Conservation (phyloP, 2,113 vertebrate genomes). For the Brienomyrus brachyistius region DNA sequence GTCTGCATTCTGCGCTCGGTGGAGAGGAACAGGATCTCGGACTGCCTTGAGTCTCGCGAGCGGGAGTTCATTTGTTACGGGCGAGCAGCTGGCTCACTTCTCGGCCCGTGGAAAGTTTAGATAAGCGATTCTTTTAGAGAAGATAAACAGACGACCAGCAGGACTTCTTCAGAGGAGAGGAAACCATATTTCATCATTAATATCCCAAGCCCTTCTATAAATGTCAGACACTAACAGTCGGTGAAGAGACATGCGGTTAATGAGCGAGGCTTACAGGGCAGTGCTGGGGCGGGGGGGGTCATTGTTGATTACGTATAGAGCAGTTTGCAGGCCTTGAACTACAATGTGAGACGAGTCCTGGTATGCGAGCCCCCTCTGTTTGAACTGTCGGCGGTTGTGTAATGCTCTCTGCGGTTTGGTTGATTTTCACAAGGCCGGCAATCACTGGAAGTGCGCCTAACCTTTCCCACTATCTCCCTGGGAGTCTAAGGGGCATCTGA, state of each 20-base stretch:
- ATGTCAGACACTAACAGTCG: background rate
- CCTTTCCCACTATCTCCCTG: background rate
- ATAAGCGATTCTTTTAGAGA: constrained; percentile 12
- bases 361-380: background rate
- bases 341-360: background rate
- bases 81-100: background rate
- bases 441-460: background rate
- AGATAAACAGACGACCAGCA: constrained; percentile 16
- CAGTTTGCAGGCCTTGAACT: constrained; percentile 8
- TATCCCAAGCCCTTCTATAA: background rate
- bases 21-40: background rate
- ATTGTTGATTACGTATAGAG: background rate
- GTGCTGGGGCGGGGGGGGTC: background rate
- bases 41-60: background rate
- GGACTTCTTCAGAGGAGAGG: constrained; percentile 11
- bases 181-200: constrained; percentile 16
- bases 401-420: background rate
- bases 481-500: background rate
- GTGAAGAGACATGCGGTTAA: background rate
- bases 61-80: background rate
- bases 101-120: background rate
- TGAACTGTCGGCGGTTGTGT: background rate
- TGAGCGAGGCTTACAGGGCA: background rate
- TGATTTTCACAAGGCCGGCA: background rate
- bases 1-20: background rate